phyloP scores from a whole-genome alignment of 1,140 invertebrate genomes.

The Lepidurus arcticus region DNA sequence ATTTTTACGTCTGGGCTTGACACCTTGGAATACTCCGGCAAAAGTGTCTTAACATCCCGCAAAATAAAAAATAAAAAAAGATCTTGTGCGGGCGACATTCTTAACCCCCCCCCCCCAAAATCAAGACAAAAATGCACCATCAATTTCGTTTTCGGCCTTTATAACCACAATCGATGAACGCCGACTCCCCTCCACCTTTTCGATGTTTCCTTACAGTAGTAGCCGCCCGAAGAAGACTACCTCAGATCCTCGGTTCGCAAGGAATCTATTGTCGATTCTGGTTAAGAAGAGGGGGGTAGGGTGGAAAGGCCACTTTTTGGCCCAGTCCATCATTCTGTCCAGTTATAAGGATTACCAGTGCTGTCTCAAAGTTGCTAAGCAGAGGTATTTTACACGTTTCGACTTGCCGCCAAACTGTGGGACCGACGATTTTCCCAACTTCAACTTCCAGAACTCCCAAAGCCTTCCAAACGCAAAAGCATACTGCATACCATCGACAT shows the following conservation, averaged over 20 bases:
- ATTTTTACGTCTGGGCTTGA: slow-evolving; percentile 1
- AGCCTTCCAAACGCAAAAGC: not conserved
- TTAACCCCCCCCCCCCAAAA: not conserved
- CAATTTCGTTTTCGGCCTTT: not conserved
- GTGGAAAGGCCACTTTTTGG: not conserved
- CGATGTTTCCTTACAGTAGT: not conserved
- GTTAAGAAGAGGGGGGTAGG: not conserved
- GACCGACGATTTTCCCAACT: not conserved
- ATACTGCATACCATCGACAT: slow-evolving; percentile 7
- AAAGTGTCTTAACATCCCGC: slow-evolving; percentile 7
- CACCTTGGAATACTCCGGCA: not conserved
- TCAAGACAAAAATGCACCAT: not conserved
- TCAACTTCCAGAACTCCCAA: not conserved
- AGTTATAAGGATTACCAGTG: slow-evolving; percentile 16
- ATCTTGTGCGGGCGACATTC: slow-evolving; percentile 24
- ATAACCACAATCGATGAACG: slow-evolving; percentile 17
- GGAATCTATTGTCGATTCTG: not conserved
- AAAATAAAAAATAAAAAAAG: not conserved
- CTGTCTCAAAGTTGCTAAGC: slow-evolving; percentile 6
- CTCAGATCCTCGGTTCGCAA: not conserved
- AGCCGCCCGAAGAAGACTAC: slow-evolving; percentile 9
- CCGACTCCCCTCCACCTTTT: not conserved
- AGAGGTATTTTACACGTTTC: not conserved
- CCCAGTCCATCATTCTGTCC: slow-evolving; percentile 17
- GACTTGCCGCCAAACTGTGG: slow-evolving; percentile 20